Base-by-base conservation (phyloP, 2,888 invertebrate genomes). In the Cartodere bifasciata region DNA sequence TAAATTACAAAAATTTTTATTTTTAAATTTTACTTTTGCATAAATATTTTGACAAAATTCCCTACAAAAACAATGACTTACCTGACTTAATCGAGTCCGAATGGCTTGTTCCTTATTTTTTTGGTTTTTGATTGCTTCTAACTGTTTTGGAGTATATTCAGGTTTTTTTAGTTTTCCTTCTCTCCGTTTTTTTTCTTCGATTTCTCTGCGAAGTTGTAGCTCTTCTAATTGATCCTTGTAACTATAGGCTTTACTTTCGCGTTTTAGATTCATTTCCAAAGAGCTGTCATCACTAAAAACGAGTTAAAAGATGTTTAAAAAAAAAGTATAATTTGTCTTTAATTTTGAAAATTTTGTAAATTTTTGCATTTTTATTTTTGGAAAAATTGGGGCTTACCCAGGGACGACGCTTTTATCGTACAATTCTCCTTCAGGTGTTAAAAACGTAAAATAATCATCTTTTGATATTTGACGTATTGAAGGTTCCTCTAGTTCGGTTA, bases 211-310 rank as follows among this genome's bases (percentile, higher is more conserved):
- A 31, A 95, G 64, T 52, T 94, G 88, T 43, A 91, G 58, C 56
- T 97, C 97, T 50, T 94, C 95, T 50, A 91, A 68, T 56, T 98
- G 97, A 38, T 97, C 97, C 53, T 91, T 88, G 58, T 88, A 94
- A 38, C 91, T 90, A 58, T 97, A 97, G 2, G 81, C 86, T 62
- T 94, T 95, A 58, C 90, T 95, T 57, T 97, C 97, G 10, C 94
- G 71, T 58, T 88, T 91, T 56, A 95, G 70, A 48, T 95, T 92
- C 67, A 74, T 75, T 28, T 60, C 58, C 29, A 61, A 59, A 34
- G 60, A 61, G 31, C 63, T 64, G 34, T 65, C 63, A 35, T 58
- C 62, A n/a, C 63, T 58, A 35, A 23, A 43, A 34, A 25, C 1
- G 28, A 22, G 6, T 29, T 29, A 11, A 23, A 21, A 12, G 13